Percentiles rank a stretch among this genome's conserved stretches.
phyloP scores from a whole-genome alignment of 2,888 invertebrate genomes.

The Hirtodrosophila cameraria region DNA sequence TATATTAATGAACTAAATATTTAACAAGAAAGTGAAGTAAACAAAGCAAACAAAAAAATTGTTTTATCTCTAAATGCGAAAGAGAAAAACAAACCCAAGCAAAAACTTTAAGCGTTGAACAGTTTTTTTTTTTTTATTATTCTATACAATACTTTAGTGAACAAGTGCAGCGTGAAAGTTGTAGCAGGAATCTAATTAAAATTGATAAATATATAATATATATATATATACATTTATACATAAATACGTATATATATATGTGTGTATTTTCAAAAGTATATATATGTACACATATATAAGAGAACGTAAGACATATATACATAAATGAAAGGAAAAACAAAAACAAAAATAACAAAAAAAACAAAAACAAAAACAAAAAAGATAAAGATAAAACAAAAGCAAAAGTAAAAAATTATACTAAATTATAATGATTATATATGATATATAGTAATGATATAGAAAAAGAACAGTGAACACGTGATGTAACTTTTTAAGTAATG shows the following conservation, averaged over 20 bases:
- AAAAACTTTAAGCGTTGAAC: slow-evolving; percentile 59
- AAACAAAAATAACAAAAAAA: no score
- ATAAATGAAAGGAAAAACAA: slow-evolving; percentile 28
- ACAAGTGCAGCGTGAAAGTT: slow-evolving; percentile 61
- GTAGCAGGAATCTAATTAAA: slow-evolving; percentile 75
- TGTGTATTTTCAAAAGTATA: slow-evolving; percentile 57
- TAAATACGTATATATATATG: slow-evolving; percentile 46
- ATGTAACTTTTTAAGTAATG: slow-evolving; percentile 79
- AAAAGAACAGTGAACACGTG: slow-evolving; percentile 79
- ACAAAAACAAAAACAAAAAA: slow-evolving; percentile 37
- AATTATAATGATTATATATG: slow-evolving; percentile 45
- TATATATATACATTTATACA: slow-evolving; percentile 10
- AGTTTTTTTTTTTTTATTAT: slow-evolving; percentile 66
- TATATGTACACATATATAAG: slow-evolving; percentile 50
- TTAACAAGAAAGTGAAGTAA: slow-evolving; percentile 16
- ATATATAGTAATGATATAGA: slow-evolving; percentile 66
- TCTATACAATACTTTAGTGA: slow-evolving; percentile 65
- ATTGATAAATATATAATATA: slow-evolving; percentile 33
- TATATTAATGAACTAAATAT: slow-evolving; percentile 17
- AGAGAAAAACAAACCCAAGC: slow-evolving; percentile 28
- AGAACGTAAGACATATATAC: slow-evolving; percentile 61
- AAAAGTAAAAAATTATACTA: slow-evolving; percentile 64
- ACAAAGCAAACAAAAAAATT: slow-evolving; percentile 32
- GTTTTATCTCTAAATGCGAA: slow-evolving; percentile 48
- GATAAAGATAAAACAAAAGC: no score